Evolutionary conservation across 2,888 invertebrate species (phyloP).

Genomic region (Microchrysa polita): DNA sequence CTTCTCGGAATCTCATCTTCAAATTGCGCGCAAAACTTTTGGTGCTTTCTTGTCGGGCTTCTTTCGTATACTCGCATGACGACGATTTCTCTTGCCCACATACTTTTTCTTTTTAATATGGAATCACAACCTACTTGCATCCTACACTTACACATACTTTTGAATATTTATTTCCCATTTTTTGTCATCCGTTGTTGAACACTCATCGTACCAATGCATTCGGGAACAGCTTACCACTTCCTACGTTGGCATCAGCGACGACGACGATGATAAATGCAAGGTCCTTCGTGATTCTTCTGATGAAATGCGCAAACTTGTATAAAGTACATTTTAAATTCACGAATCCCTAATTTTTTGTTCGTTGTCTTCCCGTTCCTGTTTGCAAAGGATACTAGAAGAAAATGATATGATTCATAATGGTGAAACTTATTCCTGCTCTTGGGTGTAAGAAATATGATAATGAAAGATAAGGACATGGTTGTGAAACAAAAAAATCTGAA

Average conservation of each 20-base stretch:
- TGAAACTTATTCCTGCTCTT: not conserved
- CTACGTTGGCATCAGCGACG: not conserved
- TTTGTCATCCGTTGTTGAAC: too few relatives aligned
- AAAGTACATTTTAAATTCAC: constrained; percentile 27
- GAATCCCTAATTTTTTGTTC: not conserved
- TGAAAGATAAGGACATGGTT: not conserved
- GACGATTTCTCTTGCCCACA: too few relatives aligned
- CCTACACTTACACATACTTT: too few relatives aligned
- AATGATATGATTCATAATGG: constrained; percentile 11
- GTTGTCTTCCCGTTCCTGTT: too few relatives aligned
- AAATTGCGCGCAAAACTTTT: too few relatives aligned
- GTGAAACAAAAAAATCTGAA: too few relatives aligned
- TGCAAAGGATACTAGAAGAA: not conserved
- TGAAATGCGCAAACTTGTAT: constrained; percentile 17
- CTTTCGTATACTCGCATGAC: too few relatives aligned
- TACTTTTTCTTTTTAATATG: too few relatives aligned
- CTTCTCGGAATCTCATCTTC: too few relatives aligned
- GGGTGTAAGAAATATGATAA: constrained; percentile 1
- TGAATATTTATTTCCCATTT: too few relatives aligned
- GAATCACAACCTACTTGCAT: too few relatives aligned
- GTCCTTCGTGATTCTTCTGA: not conserved
- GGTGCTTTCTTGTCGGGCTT: too few relatives aligned
- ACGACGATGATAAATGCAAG: constrained; percentile 3
- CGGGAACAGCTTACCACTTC: not conserved
- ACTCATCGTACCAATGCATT: not conserved